Evolutionary conservation across 1,140 invertebrate genomes (phyloP), one percentile per base, ranked within the genome.

Genomic region (Anastrepha ludens): DNA sequence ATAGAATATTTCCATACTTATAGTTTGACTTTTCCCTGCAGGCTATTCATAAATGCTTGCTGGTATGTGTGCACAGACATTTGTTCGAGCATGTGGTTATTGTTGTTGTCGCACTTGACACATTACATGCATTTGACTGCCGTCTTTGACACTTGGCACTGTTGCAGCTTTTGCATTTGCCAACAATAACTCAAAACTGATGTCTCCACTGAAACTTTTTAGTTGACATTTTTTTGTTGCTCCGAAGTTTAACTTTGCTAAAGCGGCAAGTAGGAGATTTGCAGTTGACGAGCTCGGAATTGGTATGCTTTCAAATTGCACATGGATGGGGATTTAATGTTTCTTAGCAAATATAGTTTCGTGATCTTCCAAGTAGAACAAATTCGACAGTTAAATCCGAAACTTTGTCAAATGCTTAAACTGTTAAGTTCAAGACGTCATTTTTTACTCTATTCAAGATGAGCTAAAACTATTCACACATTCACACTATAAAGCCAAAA

Each of bases 121-220:
- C 17, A 20, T 81, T 58, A 81, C 74, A 81, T 81, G 47, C 74
- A 81, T 81, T 74, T 74, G 70, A 74, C 44, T 74, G 44, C 70
- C 70, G 50, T 81, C 47, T n/a, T 55, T 81, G 74, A 81, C 47
- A 81, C 74, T 81, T 81, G 74, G 74, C 47, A 81, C 74, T 81
- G 41, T 81, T 81, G 74, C 29, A 15, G 47, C 74, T 55, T 41
- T 44, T 39, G 41, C 41, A 74, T 81, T 81, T 81, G 74, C 74
- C 74, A 81, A 81, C 74, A 81, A 81, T 81, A 81, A 55, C 44
- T 81, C 74, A 81, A 81, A 50, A 29, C 74, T 20, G 9, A 20
- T 20, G 47, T 81, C 74, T 81, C 44, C 47, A 55, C 70, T 29
- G n/a, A 47, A 17, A 29, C 39, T 15, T 74, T 74, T 47, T 29